Conservation (phyloP, 2,113 vertebrate genomes). For the Bostrychus sinensis region DNA sequence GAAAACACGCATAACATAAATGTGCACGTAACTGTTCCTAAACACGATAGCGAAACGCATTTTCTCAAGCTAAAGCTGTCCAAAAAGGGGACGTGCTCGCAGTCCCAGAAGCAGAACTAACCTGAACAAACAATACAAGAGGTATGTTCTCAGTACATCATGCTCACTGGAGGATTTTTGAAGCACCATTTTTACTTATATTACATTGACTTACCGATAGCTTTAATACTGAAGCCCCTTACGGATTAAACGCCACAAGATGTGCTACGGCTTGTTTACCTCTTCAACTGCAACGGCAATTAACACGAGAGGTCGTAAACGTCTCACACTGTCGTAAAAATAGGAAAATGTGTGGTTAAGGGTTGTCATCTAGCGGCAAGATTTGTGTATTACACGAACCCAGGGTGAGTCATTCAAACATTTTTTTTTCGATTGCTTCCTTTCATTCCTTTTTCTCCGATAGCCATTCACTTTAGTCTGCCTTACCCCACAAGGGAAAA, state of each 20-base stretch:
- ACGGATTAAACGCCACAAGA: neutral
- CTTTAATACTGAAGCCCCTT: neutral
- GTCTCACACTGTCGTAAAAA: constrained; percentile 45
- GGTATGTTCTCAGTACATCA: rapidly evolving
- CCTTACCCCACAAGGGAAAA: neutral
- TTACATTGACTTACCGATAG: neutral
- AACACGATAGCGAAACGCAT: too few species aligned
- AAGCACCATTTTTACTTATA: rapidly evolving
- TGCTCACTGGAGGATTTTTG: rapidly evolving
- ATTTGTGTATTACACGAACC: neutral
- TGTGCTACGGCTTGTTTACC: constrained; percentile 46
- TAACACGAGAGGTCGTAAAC: constrained; percentile 41
- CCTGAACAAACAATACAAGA: neutral
- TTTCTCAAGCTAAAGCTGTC: constrained; percentile 4
- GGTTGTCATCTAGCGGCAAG: constrained; percentile 40
- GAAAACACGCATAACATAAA: neutral
- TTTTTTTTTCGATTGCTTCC: neutral
- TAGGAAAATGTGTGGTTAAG: neutral
- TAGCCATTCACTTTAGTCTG: too few species aligned
- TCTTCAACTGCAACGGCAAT: neutral
- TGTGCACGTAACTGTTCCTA: neutral
- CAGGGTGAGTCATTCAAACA: constrained; percentile 38
- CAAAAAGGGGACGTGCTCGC: neutral
- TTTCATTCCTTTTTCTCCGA: neutral
- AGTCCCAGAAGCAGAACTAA: neutral